Evolutionary conservation across 1,140 invertebrate genomes (phyloP).

Genomic region (Yoshiicerus persimilis): DNA sequence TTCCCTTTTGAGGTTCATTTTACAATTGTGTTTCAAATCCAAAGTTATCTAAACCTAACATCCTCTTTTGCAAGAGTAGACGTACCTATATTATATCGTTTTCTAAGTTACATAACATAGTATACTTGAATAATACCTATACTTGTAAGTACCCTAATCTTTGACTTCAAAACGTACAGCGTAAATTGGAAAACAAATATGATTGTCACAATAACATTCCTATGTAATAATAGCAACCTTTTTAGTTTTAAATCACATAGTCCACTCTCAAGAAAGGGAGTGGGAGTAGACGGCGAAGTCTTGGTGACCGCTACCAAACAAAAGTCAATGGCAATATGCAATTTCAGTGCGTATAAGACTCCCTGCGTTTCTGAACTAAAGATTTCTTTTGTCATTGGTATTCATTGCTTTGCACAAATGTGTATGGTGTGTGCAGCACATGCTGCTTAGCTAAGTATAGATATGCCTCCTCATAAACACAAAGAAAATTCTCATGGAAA

Average conservation of each 20-base stretch:
- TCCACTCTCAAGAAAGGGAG: not conserved
- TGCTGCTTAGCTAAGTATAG: not conserved
- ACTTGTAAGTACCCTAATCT: no score
- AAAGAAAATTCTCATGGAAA: not conserved
- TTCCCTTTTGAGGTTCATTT: not conserved
- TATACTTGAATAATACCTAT: no score
- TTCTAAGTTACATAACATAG: no score
- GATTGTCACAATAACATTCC: not conserved
- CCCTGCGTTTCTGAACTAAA: not conserved
- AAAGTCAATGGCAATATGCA: not conserved
- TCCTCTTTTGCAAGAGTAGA: no score
- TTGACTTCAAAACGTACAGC: no score
- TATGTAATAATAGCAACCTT: no score
- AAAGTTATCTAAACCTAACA: no score
- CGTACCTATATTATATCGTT: no score
- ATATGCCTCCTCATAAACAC: not conserved
- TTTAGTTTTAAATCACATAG: no score
- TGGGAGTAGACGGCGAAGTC: not conserved
- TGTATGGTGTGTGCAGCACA: not conserved
- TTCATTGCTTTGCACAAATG: not conserved
- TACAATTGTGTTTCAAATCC: not conserved
- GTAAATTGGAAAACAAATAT: no score
- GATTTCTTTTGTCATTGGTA: not conserved
- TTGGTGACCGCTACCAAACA: not conserved
- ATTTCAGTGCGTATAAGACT: not conserved